Base-by-base conservation (phyloP, 2,888 invertebrate species). In the Acronicta aceris region DNA sequence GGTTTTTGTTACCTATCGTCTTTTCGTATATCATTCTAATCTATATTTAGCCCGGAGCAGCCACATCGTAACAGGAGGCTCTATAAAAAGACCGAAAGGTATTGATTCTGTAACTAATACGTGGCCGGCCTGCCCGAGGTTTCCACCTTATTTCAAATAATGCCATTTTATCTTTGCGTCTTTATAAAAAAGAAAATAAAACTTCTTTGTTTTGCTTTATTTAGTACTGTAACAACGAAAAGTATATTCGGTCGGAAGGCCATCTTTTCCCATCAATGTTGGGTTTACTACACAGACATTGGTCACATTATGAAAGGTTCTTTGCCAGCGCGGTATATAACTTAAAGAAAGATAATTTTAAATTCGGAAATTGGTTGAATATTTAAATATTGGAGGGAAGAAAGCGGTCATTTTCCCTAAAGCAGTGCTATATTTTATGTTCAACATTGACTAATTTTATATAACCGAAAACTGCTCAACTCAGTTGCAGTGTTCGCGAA, bases 121-220 rank as follows among this genome's bases (percentile, higher is more conserved):
- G 42, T 30, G 36, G 36, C 43, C 16, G 42, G 49, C 43, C 52
- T 50, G 25, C 15, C n/a, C 16, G 59, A 48, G 49, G 49, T 62
- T 46, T 38, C 27, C 59, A 68, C 59, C 61, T 68, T 56, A 65
- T 68, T 72, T 55, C 64, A 57, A 55, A 50, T 65, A 64, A 72
- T 60, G 61, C 54, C 51, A 67, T 59, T 47, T 61, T 73, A 60
- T 54, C 60, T 48, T 45, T 36, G 42, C 47, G 15, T 57, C 57
- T 62, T 50, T 64, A 53, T 59, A 59, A 68, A 53, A 77, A 79
- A 81, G 76, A 82, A 75, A 74, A 78, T 68, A 67, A 69, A 71
- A 65, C 72, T 79, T 74, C 81, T 81, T 85, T 86, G 86, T 84
- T 88, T 83, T 81, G 78, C 76, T 82, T 82, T 87, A 88, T 88